phyloP scores from a whole-genome alignment of 2,797 vertebrate species.

The Amblyopsis hoosieri region DNA sequence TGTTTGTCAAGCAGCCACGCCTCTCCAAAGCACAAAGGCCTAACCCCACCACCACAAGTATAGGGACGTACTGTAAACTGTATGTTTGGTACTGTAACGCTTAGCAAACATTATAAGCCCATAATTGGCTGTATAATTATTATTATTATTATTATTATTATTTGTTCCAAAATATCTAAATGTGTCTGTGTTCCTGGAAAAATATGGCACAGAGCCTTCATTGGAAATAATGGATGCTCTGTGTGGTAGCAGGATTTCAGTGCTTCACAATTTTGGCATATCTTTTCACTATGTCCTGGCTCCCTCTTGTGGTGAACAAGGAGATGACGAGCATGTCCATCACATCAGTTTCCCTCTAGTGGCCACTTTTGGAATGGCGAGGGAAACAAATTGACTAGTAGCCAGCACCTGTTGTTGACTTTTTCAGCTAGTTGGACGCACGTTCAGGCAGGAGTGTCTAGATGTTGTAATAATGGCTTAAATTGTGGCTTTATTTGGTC shows the following conservation, averaged over 20 bases:
- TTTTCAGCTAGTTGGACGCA: not conserved
- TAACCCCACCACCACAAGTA: not conserved
- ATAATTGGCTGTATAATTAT: too few relatives aligned
- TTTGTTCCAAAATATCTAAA: constrained; percentile 22
- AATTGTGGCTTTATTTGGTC: not conserved
- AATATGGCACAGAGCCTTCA: constrained; percentile 21
- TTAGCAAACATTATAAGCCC: too few relatives aligned
- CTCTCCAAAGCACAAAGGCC: not conserved
- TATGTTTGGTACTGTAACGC: too few relatives aligned
- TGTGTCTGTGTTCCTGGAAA: constrained; percentile 9
- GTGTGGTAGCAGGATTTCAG: constrained; percentile 22
- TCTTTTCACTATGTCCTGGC: constrained; percentile 26
- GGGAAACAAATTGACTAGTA: not conserved
- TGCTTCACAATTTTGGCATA: not conserved
- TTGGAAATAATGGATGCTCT: constrained; percentile 54
- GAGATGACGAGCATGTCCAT: not conserved
- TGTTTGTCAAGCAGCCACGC: constrained; percentile 9
- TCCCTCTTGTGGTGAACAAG: constrained; percentile 48
- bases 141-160: not conserved
- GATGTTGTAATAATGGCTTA: not conserved
- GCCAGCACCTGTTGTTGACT: not conserved
- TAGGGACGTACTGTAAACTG: too few relatives aligned
- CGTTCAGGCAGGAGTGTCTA: not conserved
- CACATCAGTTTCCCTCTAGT: constrained; percentile 5
- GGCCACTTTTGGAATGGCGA: not conserved